Conservation (phyloP, 2,797 vertebrate species). For the Liparis tanakae region DNA sequence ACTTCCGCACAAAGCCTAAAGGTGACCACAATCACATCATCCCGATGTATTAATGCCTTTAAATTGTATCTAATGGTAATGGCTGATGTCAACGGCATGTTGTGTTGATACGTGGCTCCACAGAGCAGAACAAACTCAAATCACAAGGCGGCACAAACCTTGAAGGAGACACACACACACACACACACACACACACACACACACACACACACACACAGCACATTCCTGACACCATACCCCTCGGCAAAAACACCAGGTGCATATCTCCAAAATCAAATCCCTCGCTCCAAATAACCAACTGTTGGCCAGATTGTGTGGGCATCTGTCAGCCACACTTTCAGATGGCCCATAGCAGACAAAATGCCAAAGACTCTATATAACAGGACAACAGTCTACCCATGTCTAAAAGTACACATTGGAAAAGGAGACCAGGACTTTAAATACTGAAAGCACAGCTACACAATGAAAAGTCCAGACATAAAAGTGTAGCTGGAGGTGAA, state of each 20-base stretch:
- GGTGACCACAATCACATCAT: neutral
- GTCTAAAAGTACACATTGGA: constrained; percentile 11
- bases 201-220: constrained; percentile 3
- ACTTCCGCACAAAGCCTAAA: neutral
- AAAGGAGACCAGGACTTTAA: neutral
- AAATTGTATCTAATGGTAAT: neutral
- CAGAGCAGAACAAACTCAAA: neutral
- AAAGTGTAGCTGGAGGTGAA: neutral
- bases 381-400: constrained; percentile 15
- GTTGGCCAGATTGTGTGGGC: constrained; percentile 37
- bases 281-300: constrained; percentile 30
- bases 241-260: constrained; percentile 35
- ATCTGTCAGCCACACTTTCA: constrained; percentile 45
- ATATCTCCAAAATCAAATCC: constrained; percentile 45
- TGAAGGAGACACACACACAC: neutral
- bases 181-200: constrained; percentile 3
- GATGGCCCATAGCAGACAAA: constrained; percentile 32
- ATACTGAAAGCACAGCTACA: neutral
- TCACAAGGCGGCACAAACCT: neutral
- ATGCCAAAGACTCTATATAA: constrained; percentile 36
- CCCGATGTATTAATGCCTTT: neutral
- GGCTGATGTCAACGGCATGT: neutral
- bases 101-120: neutral
- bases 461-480: neutral
- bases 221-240: constrained; percentile 18